Conservation (phyloP, 2,113 vertebrate species). For the Seriola rivoliana region DNA sequence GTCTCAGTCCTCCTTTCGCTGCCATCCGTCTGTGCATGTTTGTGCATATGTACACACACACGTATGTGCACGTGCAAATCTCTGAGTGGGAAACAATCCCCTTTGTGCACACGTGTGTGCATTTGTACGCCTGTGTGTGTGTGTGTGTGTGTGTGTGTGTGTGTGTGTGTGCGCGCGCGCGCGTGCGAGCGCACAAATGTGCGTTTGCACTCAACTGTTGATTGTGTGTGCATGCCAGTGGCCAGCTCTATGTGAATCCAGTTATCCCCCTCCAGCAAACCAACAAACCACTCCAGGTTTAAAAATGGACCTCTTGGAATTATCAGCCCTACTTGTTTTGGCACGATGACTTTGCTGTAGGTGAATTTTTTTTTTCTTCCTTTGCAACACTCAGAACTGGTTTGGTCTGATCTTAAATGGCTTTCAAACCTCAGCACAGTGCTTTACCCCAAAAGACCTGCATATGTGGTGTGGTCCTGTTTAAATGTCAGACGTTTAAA, state of each 20-base stretch:
- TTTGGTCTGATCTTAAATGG: constrained; percentile 78
- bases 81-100: constrained; percentile 22
- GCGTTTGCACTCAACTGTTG: constrained; percentile 35
- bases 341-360: constrained; percentile 82
- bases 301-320: constrained; percentile 86
- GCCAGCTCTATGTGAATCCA: constrained; percentile 75
- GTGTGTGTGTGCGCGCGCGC: neutral
- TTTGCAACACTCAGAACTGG: constrained; percentile 72
- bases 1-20: constrained; percentile 35
- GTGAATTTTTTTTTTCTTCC: constrained; percentile 68
- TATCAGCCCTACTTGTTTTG: constrained; percentile 88
- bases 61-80: constrained; percentile 13
- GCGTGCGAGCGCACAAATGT: constrained; percentile 1
- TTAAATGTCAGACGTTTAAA: constrained; percentile 21
- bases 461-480: constrained; percentile 14
- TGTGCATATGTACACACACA: neutral
- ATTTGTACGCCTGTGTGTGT: neutral
- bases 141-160: neutral
- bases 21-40: constrained; percentile 34
- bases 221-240: constrained; percentile 53
- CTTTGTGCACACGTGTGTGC: neutral
- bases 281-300: constrained; percentile 80
- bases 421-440: constrained; percentile 45
- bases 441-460: constrained; percentile 40
- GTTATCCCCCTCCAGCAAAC: constrained; percentile 78